Evolutionary conservation across 2,797 vertebrate genomes (phyloP).

Genomic region (Crenichthys baileyi): DNA sequence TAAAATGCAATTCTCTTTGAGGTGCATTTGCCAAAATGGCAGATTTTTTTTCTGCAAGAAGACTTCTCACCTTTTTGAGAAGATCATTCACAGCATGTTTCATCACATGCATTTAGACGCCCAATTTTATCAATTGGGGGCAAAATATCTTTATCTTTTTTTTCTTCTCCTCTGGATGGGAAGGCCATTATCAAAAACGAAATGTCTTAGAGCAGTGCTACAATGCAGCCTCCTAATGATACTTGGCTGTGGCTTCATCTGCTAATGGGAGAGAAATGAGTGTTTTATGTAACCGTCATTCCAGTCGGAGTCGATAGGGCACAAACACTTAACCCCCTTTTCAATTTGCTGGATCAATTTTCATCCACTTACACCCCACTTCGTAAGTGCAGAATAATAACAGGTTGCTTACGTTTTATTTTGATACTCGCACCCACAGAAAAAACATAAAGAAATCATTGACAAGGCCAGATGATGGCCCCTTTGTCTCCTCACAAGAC

Average conservation of each 20-base stretch:
- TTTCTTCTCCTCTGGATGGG: constrained; percentile 48
- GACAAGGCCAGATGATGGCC: constrained; percentile 76
- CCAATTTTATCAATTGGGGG: constrained; percentile 67
- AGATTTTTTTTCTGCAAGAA: constrained; percentile 47
- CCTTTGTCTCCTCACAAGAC: constrained; percentile 80
- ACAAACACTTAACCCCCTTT: constrained; percentile 89
- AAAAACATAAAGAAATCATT: constrained; percentile 78
- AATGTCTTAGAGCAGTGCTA: constrained; percentile 76
- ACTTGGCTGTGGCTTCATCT: constrained; percentile 86
- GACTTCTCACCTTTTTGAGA: constrained; percentile 65
- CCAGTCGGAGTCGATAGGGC: constrained; percentile 90
- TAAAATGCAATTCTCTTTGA: constrained; percentile 51
- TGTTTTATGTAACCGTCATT: constrained; percentile 89
- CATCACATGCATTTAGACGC: constrained; percentile 54
- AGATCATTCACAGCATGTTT: constrained; percentile 64
- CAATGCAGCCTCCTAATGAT: constrained; percentile 84
- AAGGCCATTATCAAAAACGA: constrained; percentile 77
- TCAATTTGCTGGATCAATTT: constrained; percentile 97
- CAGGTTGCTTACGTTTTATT: constrained; percentile 93
- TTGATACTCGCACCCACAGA: constrained; percentile 87
- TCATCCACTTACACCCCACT: constrained; percentile 90
- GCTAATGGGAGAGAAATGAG: constrained; percentile 93
- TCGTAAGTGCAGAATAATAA: constrained; percentile 94
- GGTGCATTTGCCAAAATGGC: constrained; percentile 53
- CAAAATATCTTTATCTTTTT: constrained; percentile 60